Evolutionary conservation across 1,140 invertebrate genomes (phyloP), one percentile per base, ranked within the genome.

Genomic region (Eriosoma lanigerum): DNA sequence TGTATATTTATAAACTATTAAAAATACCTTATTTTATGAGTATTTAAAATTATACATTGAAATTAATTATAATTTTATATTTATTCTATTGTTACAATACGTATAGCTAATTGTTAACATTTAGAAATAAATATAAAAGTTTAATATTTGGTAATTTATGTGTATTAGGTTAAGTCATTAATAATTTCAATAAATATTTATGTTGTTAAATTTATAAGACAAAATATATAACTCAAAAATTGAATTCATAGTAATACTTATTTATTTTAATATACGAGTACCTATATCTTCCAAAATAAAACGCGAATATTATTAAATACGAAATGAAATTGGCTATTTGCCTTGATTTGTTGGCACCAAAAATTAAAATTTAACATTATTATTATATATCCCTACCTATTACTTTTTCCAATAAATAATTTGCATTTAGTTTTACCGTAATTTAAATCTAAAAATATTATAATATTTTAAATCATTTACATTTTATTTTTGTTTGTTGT

Each of bases 341-440:
- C 66, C 66, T 50, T 70, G 46, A 50, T 50, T 70, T 50, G 1
- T 70, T 70, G 66, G 44, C 66, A 70, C 44, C 13, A 50, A 50
- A 70, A 70, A 50, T 1, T 21, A 50, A 12, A 19, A 50, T 50
- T 50, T 26, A 19, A 66, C 8, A 29, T 70, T 15, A 50, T 70
- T 70, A 38, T 4, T 38, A 26, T 66, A 44, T 44, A 66, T 12
- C 21, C 46, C 5, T 70, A n/a, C n/a, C n/a, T n/a, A n/a, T n/a
- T n/a, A n/a, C n/a, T n/a, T 62, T n/a, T 70, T 50, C 8, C 44
- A 26, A 70, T 70, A 48, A 70, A 70, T 70, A 70, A 70, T 48
- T 70, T 50, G 2, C 8, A 26, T 26, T 70, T 29, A 64, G n/a
- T 64, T 38, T 38, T 10, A 64, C 13, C 32, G 21, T 24, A 15